phyloP scores from a whole-genome alignment of 2,797 vertebrate genomes.

The Gymnoscopelus microlampas region DNA sequence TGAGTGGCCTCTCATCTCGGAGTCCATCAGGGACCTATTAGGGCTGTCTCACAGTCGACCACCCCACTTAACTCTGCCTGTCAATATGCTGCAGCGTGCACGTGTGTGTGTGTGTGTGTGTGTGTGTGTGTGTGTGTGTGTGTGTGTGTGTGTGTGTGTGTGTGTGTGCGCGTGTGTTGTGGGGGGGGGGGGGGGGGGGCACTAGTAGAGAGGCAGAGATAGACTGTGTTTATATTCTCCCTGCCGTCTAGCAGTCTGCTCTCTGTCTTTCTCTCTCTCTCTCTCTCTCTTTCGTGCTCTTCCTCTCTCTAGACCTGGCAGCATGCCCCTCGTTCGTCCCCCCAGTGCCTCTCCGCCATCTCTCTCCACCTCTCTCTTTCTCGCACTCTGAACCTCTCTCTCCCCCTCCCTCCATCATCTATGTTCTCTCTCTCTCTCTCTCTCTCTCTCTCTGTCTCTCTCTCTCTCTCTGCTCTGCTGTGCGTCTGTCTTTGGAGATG shows the following conservation, averaged over 20 bases:
- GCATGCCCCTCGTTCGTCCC: not conserved
- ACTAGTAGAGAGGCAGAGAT: not conserved
- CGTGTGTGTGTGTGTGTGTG: conserved; percentile 64
- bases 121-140: not conserved
- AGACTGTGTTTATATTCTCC: conserved; percentile 71
- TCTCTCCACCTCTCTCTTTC: conserved; percentile 31
- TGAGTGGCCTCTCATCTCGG: conserved; percentile 77
- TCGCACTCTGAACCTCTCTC: conserved; percentile 27
- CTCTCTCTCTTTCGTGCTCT: not conserved
- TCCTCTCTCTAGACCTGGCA: not conserved
- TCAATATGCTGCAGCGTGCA: conserved; percentile 77
- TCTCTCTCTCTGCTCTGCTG: conserved; percentile 56
- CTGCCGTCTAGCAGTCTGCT: conserved; percentile 62
- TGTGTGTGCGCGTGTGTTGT: conserved; percentile 42
- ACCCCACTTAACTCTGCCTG: conserved; percentile 79
- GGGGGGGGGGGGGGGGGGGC: too few species aligned
- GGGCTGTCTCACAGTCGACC: conserved; percentile 75
- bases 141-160: conserved; percentile 40
- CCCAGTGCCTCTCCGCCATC: conserved; percentile 25
- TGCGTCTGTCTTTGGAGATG: conserved; percentile 82
- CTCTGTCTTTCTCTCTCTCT: conserved; percentile 6
- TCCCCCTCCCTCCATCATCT: conserved; percentile 49
- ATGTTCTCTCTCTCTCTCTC: conserved; percentile 40
- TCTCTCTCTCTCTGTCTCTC: conserved; percentile 53
- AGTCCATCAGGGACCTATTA: conserved; percentile 83